phyloP scores from a whole-genome alignment of 2,888 invertebrate genomes.

The Trichogramma evanescens region DNA sequence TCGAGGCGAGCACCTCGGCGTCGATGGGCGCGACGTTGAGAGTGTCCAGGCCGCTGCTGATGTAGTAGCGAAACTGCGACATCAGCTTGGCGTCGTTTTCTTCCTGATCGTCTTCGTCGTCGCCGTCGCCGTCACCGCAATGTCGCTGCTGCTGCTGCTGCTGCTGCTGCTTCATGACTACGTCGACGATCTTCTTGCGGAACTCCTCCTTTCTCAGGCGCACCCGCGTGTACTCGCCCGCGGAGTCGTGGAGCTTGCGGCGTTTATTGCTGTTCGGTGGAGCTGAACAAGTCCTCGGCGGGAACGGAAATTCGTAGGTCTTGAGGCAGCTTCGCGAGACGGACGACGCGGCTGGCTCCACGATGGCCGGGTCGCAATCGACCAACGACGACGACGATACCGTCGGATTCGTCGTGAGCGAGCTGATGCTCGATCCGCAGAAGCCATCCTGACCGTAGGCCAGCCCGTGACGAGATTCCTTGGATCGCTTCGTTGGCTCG shows the following conservation, averaged over 20 bases:
- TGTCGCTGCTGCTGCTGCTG: conserved; percentile 29
- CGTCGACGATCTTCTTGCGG: conserved; percentile 67
- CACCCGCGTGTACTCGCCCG: conserved; percentile 4
- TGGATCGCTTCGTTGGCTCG: too few relatives aligned
- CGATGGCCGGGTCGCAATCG: too few relatives aligned
- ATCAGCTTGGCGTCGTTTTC: conserved; percentile 60
- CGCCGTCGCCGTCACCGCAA: conserved; percentile 39
- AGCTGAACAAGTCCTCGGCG: not conserved
- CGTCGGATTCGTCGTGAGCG: too few relatives aligned
- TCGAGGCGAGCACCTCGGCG: conserved; percentile 61
- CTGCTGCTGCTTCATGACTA: conserved; percentile 55
- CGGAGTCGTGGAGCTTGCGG: not conserved
- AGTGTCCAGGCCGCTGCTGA: conserved; percentile 84
- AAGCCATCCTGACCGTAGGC: too few relatives aligned
- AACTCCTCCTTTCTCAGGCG: conserved; percentile 67
- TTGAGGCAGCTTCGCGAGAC: not conserved
- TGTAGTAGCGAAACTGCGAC: conserved; percentile 80
- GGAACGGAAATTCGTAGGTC: conserved; percentile 2
- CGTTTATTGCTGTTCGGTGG: not conserved
- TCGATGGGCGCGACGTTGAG: conserved; percentile 80
- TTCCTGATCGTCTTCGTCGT: conserved; percentile 44
- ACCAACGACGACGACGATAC: too few relatives aligned
- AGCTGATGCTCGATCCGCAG: too few relatives aligned
- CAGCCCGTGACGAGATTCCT: too few relatives aligned
- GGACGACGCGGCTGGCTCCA: too few relatives aligned